Evolutionary conservation across 2,888 invertebrate species (phyloP).

Genomic region (Strigamia transsilvanica): DNA sequence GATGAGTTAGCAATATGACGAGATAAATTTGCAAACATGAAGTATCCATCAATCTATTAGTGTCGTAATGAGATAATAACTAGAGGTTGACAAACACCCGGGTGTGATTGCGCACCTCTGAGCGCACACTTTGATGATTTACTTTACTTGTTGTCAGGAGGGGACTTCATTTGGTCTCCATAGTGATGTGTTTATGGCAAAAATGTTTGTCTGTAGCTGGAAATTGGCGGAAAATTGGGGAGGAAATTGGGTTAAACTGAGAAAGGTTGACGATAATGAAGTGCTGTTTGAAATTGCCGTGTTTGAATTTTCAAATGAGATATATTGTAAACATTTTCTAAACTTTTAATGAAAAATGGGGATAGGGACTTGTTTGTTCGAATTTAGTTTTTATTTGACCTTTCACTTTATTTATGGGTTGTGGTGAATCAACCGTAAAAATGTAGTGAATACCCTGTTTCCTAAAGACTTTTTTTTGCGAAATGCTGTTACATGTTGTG

Average conservation of each 20-base stretch:
- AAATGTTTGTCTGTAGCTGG: neutral
- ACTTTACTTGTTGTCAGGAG: neutral
- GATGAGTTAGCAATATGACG: neutral
- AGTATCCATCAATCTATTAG: slow-evolving; percentile 46
- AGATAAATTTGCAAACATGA: slow-evolving; percentile 18
- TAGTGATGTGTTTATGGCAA: neutral
- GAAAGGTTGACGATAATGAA: neutral
- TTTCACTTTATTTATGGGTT: neutral
- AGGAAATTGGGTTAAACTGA: slow-evolving; percentile 6
- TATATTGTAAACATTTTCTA: neutral
- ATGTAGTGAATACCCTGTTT: neutral
- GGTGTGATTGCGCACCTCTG: neutral
- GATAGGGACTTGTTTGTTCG: neutral
- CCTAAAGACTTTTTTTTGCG: neutral
- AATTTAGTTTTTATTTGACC: neutral
- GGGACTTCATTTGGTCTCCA: neutral
- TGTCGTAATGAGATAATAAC: slow-evolving; percentile 27
- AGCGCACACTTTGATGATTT: slow-evolving; percentile 5
- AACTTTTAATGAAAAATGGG: too few relatives aligned
- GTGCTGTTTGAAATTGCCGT: neutral
- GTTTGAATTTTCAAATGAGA: neutral
- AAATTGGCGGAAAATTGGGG: neutral
- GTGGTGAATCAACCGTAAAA: neutral
- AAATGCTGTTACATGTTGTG: slow-evolving; percentile 16
- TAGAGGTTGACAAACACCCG: slow-evolving; percentile 7